Percentiles rank a stretch among this genome's conserved stretches.
These are phyloP conservation scores for Glyptemys insculpta DNA, from an alignment of 2,797 vertebrate genomes.

Conservation along the genomic window DNA sequence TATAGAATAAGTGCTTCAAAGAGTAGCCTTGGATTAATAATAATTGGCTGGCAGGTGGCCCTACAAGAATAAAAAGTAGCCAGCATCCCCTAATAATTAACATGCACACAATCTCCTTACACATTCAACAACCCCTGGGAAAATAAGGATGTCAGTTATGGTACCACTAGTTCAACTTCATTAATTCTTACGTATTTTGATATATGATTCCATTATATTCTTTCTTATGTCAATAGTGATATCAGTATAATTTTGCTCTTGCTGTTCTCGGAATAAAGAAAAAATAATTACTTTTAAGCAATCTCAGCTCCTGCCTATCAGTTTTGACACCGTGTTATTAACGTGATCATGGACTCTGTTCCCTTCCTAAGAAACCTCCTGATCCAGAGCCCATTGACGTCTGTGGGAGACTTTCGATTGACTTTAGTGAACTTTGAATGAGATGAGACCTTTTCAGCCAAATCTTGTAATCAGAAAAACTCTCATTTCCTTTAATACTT, in stretches of 20 bases:
- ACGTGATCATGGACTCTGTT: background rate
- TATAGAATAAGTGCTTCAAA: background rate
- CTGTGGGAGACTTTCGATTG: background rate
- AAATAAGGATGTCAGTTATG: background rate
- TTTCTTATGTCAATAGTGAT: background rate
- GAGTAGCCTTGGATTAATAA: background rate
- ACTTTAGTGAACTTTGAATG: background rate
- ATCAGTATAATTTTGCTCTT: background rate
- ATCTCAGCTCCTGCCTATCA: background rate
- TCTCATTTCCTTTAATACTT: background rate
- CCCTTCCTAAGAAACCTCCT: rapidly evolving
- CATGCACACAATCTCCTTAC: background rate
- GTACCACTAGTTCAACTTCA: rapidly evolving
- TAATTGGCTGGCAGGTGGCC: background rate
- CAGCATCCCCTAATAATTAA: background rate
- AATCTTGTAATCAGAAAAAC: background rate
- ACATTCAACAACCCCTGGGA: background rate
- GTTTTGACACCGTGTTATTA: background rate
- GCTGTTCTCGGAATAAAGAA: background rate
- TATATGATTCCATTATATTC: background rate
- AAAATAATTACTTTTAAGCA: background rate
- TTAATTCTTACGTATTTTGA: background rate
- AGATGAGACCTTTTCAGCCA: background rate
- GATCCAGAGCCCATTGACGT: rapidly evolving
- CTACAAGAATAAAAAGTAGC: background rate